Percentiles rank a stretch among this genome's conserved stretches.
Conservation (phyloP, 2,888 invertebrate genomes). For the Lacanobia oleracea region DNA sequence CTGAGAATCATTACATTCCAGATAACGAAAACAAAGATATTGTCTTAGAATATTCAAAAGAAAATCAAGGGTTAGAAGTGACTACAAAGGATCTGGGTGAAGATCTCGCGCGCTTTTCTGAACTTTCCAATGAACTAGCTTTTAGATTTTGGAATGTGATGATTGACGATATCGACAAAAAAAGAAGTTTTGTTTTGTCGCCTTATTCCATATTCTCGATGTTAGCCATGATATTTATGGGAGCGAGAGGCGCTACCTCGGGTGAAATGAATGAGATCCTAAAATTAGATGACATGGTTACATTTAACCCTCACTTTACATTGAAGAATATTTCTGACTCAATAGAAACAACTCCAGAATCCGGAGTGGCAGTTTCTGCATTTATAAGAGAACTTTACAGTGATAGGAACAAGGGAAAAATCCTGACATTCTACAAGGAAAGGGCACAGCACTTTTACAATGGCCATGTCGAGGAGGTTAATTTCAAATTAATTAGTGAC, state of each 20-base stretch:
- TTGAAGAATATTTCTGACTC: constrained; percentile 96
- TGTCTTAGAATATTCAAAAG: constrained; percentile 82
- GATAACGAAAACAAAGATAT: constrained; percentile 82
- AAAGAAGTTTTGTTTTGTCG: constrained; percentile 94
- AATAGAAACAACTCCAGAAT: constrained; percentile 92
- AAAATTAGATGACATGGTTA: constrained; percentile 96
- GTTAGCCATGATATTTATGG: constrained; percentile 97
- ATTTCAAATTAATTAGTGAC: constrained; percentile 95
- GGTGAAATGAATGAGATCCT: constrained; percentile 97
- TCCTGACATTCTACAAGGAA: constrained; percentile 96
- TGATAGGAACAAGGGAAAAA: constrained; percentile 94
- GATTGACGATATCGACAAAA: constrained; percentile 93
- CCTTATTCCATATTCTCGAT: constrained; percentile 96
- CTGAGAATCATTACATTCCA: constrained; percentile 72
- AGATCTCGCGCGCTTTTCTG: constrained; percentile 94
- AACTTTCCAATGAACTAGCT: constrained; percentile 96
- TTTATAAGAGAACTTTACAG: constrained; percentile 96
- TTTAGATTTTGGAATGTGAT: constrained; percentile 95
- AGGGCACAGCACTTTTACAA: constrained; percentile 96
- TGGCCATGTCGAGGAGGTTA: constrained; percentile 96
- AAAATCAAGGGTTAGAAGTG: constrained; percentile 93
- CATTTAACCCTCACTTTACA: constrained; percentile 97
- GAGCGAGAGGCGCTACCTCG: constrained; percentile 96
- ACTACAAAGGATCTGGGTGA: constrained; percentile 93
- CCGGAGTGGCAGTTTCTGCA: constrained; percentile 95